A percentile compares a stretch with the other conserved stretches of the same genome.
phyloP scores from a whole-genome alignment of 2,888 invertebrate genomes.

The Clepsis dumicolana region DNA sequence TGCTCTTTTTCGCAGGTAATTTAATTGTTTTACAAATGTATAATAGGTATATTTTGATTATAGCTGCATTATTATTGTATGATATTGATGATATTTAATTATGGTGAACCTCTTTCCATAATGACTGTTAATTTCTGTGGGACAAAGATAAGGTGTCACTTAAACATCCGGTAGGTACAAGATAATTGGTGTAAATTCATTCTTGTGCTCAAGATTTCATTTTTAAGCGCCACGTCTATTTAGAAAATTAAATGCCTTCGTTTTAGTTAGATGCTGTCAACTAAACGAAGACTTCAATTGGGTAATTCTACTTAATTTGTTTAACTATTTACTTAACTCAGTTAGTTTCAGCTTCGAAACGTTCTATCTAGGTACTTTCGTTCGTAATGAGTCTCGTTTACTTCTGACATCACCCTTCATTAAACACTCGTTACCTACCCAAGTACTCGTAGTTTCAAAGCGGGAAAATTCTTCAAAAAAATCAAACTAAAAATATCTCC shows the following conservation, averaged over 20 bases:
- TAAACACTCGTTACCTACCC: neutral
- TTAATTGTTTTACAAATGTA: too few species aligned
- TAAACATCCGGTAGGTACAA: too few species aligned
- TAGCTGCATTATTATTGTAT: too few species aligned
- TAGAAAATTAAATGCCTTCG: neutral
- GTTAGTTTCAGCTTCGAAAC: neutral
- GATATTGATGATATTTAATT: too few species aligned
- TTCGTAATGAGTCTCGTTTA: neutral
- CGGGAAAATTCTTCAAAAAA: neutral
- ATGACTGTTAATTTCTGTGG: too few species aligned
- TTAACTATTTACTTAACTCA: neutral
- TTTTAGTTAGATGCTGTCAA: too few species aligned
- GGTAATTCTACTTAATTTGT: neutral
- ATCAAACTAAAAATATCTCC: neutral
- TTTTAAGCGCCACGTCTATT: neutral
- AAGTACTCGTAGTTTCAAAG: neutral
- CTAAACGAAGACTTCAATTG: neutral
- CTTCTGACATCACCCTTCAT: constrained; percentile 10
- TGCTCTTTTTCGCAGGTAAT: too few species aligned
- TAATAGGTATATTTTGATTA: too few species aligned
- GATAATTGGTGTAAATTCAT: too few species aligned
- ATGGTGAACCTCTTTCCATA: too few species aligned
- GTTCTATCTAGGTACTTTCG: neutral
- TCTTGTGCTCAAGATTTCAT: neutral
- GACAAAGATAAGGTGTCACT: too few species aligned